Evolutionary conservation across 2,797 vertebrate genomes (phyloP), one percentile per base, ranked within the genome.

Genomic region (Falco peregrinus): DNA sequence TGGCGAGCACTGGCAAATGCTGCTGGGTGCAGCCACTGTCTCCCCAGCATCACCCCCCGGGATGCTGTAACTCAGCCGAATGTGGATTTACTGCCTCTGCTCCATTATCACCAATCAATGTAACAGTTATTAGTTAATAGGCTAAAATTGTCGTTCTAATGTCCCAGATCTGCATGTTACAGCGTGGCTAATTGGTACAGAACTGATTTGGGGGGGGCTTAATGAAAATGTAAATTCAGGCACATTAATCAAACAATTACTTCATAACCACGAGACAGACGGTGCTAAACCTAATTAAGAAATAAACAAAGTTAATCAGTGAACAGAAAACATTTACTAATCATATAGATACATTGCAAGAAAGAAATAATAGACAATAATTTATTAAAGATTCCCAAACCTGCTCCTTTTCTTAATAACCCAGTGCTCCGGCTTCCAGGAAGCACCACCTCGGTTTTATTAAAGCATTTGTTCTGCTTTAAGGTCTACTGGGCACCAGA

Each of bases 291-390:
- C 95, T 95, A 98, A 98, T 98, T 97, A 97, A 96, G 96, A 94
- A 97, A 97, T 97, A 98, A 98, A 98, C 97, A 97, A 97, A 98
- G 97, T 97, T 98, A 97, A 98, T 97, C 97, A 98, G 97, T 0
- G 87, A 97, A 84, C 90, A 88, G 97, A 97, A 96, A 96, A 95
- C 92, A 88, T 96, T 97, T 90, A 60, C 96, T 97, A 95, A 98
- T 97, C 96, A 83, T 89, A 97, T 57, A 84, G 77, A 77, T 94
- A n/a, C 56, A 31, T 71, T 63, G 29, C 91, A 29, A 79, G 95
- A 43, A 93, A 97, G 95, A 93, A 97, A 95, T 96, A 95, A 65
- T 67, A 94, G 83, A 57, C 48, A 69, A 81, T 75, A 64, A 59
- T 93, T 96, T 95, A 97, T 97, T 87, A 92, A 96, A 95, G 93